Evolutionary conservation across 2,888 invertebrate genomes (phyloP), one percentile per base, ranked within the genome.

Genomic region (Lithosia quadra): DNA sequence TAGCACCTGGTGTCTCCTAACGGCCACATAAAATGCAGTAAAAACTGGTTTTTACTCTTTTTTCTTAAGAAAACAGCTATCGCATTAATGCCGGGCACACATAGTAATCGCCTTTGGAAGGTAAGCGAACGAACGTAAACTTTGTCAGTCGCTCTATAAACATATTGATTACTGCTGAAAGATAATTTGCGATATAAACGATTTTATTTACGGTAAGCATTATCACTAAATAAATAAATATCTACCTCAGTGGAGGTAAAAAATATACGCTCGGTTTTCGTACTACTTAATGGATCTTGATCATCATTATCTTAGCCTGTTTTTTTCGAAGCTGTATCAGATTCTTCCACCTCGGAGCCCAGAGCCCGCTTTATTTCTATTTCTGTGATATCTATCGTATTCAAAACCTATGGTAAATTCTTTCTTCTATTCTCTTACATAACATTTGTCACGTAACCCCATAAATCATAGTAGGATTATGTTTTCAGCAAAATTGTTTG

Each of bases 1-100:
- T 77, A 71, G 74, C 65, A 69, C 65, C 55, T 22, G 69, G 63
- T 63, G 65, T 65, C 71, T 61, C 62, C 72, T 78, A 69, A 57
- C 63, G 76, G 68, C 63, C 65, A 67, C 67, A 65, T 78, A 72
- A 72, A 71, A 69, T 24, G 67, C 57, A 65, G 68, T 60, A 68
- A 80, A 76, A 78, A 69, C 68, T 65, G 67, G 69, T 55, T 70
- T 74, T 8, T 56, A 15, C 24, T 49, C 15, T 49, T 49, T 18
- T 49, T 49, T 18, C 18, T 56, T 24, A 56, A 22, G 28, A 56
- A 24, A 22, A 4, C 56, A 24, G 15, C 55, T 55, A 11, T 22
- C 24, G 7, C 49, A 5, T n/a, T n/a, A n/a, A 49, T n/a, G n/a
- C n/a, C 9, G 0, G 49, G 49, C n/a, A 49, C 18, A 49, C 9